Percentiles rank a stretch among this genome's conserved stretches.
Conservation (phyloP, 2,797 vertebrate species). For the Perodicticus potto region DNA sequence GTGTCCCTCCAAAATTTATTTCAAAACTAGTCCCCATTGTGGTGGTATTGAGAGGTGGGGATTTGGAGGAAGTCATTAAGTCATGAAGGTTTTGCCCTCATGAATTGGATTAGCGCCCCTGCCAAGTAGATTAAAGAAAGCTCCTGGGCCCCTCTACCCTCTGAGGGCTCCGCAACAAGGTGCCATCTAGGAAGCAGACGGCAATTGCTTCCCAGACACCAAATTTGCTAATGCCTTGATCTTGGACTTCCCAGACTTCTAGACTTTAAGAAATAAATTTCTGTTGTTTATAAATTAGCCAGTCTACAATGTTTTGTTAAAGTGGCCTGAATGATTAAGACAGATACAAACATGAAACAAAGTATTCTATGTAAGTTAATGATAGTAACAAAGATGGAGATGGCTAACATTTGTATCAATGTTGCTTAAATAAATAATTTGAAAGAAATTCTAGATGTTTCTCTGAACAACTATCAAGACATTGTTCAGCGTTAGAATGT, state of each 20-base stretch:
- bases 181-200: neutral
- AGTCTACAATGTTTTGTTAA: neutral
- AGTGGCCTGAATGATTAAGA: neutral
- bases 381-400: neutral
- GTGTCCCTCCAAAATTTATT: neutral
- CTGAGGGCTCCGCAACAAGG: neutral
- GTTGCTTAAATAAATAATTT: constrained; percentile 26
- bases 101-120: neutral
- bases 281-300: neutral
- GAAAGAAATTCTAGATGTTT: neutral
- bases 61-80: neutral
- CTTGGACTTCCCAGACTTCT: neutral
- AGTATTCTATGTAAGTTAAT: neutral
- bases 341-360: neutral
- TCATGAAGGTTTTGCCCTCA: too few relatives aligned
- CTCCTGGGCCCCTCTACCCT: neutral
- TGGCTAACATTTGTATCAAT: neutral
- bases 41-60: neutral
- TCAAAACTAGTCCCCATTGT: neutral
- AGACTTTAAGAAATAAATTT: neutral
- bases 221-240: neutral
- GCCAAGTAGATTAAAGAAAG: neutral
- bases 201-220: neutral
- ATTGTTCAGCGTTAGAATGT: neutral
- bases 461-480: neutral